phyloP scores from a whole-genome alignment of 1,140 invertebrate genomes.

The Aphelenchoides avenae region DNA sequence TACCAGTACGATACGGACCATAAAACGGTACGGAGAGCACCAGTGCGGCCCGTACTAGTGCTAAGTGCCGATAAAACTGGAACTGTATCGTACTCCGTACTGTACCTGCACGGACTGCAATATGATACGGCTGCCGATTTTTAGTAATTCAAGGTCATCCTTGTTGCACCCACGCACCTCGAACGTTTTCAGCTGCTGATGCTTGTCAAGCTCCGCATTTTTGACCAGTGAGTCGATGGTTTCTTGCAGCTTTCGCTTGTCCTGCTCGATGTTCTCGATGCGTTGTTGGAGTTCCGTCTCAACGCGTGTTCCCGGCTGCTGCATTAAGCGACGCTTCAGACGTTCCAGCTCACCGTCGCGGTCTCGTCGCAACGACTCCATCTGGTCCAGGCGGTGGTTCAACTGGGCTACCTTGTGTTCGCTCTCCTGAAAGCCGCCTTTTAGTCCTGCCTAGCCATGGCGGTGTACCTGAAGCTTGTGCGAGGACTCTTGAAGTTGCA shows the following conservation, averaged over 20 bases:
- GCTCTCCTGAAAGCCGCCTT: slow-evolving; percentile 20
- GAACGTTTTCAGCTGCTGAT: slow-evolving; percentile 31
- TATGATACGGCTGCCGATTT: too few relatives aligned
- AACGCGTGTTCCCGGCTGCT: slow-evolving; percentile 26
- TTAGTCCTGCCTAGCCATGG: neutral
- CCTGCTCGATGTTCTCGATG: slow-evolving; percentile 34
- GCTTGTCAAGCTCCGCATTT: slow-evolving; percentile 27
- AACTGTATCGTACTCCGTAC: too few relatives aligned
- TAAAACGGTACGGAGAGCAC: too few relatives aligned
- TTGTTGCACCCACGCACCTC: neutral
- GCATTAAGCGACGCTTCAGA: slow-evolving; percentile 33
- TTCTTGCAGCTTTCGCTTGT: slow-evolving; percentile 35
- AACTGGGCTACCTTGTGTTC: slow-evolving; percentile 29
- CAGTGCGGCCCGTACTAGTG: too few relatives aligned
- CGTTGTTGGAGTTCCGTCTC: slow-evolving; percentile 38
- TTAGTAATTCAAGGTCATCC: too few relatives aligned
- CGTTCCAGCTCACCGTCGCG: slow-evolving; percentile 39
- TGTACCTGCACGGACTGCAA: too few relatives aligned
- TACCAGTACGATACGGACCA: too few relatives aligned
- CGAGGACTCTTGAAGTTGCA: slow-evolving; percentile 32
- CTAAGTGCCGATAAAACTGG: too few relatives aligned
- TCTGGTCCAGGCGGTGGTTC: slow-evolving; percentile 32
- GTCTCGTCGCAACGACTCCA: slow-evolving; percentile 36
- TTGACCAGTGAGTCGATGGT: slow-evolving; percentile 26
- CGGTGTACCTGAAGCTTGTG: slow-evolving; percentile 29